Conservation (phyloP, 2,888 invertebrate genomes). For the Cremastinae sp. region DNA sequence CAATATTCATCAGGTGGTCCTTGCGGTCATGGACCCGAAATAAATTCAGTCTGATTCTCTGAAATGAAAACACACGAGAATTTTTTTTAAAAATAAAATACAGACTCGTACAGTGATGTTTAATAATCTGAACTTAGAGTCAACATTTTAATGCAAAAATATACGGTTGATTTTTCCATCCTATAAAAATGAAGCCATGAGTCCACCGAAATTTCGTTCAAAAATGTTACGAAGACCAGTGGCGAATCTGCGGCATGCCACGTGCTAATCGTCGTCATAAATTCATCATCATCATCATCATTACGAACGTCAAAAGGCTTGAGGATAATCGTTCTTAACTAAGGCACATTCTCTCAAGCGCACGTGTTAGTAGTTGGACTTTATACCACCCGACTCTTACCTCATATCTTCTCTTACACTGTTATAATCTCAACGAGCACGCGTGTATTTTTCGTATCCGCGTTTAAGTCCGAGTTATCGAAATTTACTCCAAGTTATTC, state of each 20-base stretch:
- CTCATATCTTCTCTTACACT: constrained; percentile 49
- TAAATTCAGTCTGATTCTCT: background rate
- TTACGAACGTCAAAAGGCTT: constrained; percentile 62
- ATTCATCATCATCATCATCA: constrained; percentile 74
- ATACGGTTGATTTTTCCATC: too few relatives aligned
- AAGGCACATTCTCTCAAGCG: constrained; percentile 51
- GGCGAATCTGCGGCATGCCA: constrained; percentile 70
- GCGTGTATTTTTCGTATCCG: constrained; percentile 33
- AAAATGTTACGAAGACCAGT: constrained; percentile 68
- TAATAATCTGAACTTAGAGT: too few relatives aligned
- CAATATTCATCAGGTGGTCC: constrained; percentile 16
- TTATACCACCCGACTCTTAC: constrained; percentile 34
- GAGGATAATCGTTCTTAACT: constrained; percentile 68
- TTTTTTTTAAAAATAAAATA: constrained; percentile 15
- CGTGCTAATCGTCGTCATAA: constrained; percentile 74
- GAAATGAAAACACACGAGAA: constrained; percentile 11
- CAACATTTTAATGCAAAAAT: too few relatives aligned
- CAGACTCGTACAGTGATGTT: too few relatives aligned
- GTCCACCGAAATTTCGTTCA: constrained; percentile 19
- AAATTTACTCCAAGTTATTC: constrained; percentile 67
- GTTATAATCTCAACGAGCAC: too few relatives aligned
- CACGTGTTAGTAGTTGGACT: constrained; percentile 30
- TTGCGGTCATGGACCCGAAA: constrained; percentile 18
- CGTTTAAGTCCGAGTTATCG: constrained; percentile 8
- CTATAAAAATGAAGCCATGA: constrained; percentile 23